Percentiles rank a stretch among this genome's conserved stretches.
These are phyloP conservation scores for Ethmia dodecea DNA, from an alignment of 2,888 invertebrate genomes.

Conservation along the genomic window DNA sequence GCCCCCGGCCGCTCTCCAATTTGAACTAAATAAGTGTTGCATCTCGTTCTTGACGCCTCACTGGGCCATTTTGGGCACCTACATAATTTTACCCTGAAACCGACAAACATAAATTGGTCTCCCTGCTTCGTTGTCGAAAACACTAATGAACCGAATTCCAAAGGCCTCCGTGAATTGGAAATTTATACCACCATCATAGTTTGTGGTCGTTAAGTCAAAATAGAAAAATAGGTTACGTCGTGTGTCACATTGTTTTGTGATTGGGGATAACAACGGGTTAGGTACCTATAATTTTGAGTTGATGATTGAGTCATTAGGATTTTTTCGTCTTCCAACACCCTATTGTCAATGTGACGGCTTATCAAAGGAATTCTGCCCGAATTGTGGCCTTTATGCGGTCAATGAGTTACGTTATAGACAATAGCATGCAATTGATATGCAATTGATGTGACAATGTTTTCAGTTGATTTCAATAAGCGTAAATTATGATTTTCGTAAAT, in stretches of 20 bases:
- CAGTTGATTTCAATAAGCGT: no score
- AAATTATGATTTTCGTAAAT: no score
- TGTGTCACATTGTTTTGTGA: slow-evolving; percentile 38
- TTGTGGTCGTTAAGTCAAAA: slow-evolving; percentile 28
- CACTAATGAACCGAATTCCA: slow-evolving; percentile 12
- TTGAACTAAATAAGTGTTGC: slow-evolving; percentile 49
- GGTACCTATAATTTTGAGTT: slow-evolving; percentile 29
- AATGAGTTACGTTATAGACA: no score
- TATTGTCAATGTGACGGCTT: slow-evolving; percentile 16
- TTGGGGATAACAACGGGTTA: slow-evolving; percentile 26
- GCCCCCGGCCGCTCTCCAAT: slow-evolving; percentile 59
- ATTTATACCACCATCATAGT: slow-evolving; percentile 18
- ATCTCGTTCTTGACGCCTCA: slow-evolving; percentile 25
- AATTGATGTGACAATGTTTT: no score
- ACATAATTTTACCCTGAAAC: slow-evolving; percentile 33
- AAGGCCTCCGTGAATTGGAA: slow-evolving; percentile 21
- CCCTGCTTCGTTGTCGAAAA: slow-evolving; percentile 3
- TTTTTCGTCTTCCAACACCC: slow-evolving; percentile 15
- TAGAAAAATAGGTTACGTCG: slow-evolving; percentile 31
- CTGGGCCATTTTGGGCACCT: slow-evolving; percentile 46
- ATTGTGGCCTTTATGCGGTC: no score
- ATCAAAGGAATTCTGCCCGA: slow-evolving; percentile 14
- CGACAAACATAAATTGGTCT: slow-evolving; percentile 22
- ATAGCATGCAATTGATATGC: no score
- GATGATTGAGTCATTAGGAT: slow-evolving; percentile 32